A percentile compares a stretch with the other conserved stretches of the same genome.
Evolutionary conservation across 2,113 vertebrate genomes (phyloP).

Genomic region (mouse (Mus musculus)): GRCm39 chr6:64319501-64320000

Average conservation of each 20-base stretch:
- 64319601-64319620: constrained; percentile 18
- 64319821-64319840: not conserved
- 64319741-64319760: too few relatives aligned
- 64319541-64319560: constrained; percentile 32
- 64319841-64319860: not conserved
- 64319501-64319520: not conserved
- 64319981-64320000: not conserved
- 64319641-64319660: not conserved
- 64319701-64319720: too few relatives aligned
- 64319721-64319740: not conserved
- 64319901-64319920: not conserved
- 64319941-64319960: not conserved
- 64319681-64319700: too few relatives aligned
- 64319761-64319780: not conserved
- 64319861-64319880: not conserved
- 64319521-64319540: constrained; percentile 5
- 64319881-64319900: not conserved
- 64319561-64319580: constrained; percentile 12
- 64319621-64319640: accelerated
- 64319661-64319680: not conserved
- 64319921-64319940: not conserved
- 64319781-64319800: not conserved
- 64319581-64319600: not conserved
- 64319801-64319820: not conserved
- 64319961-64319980: not conserved